Percentiles rank a stretch among this genome's conserved stretches.
Evolutionary conservation across 2,113 vertebrate species (phyloP).

Genomic region (Salvelinus sp.): DNA sequence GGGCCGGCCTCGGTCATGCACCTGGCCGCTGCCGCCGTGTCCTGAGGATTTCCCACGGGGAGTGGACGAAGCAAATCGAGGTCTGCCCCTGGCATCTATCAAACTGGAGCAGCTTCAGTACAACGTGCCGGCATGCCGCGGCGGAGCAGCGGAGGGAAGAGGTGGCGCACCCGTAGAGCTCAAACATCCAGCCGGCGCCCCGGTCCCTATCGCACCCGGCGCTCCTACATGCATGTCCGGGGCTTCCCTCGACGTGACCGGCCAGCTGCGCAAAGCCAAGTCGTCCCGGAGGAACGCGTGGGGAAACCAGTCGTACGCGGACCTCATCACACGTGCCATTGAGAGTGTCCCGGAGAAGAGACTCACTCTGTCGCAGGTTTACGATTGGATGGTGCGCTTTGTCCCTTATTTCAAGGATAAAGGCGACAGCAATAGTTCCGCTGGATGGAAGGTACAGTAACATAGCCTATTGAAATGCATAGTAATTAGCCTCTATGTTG

Average conservation of each 20-base stretch:
- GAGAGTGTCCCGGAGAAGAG: conserved; percentile 95
- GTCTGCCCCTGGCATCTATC: conserved; percentile 65
- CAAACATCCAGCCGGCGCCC: conserved; percentile 73
- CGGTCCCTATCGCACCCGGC: conserved; percentile 60
- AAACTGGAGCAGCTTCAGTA: conserved; percentile 66
- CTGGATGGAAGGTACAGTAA: conserved; percentile 89
- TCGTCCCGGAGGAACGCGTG: conserved; percentile 94
- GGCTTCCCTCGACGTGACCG: conserved; percentile 84
- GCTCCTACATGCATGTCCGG: conserved; percentile 78
- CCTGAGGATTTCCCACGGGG: conserved; percentile 82
- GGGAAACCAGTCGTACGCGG: conserved; percentile 97
- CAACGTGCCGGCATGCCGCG: conserved; percentile 74
- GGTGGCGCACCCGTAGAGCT: conserved; percentile 83
- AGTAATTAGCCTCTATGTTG: background rate
- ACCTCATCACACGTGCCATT: conserved; percentile 97
- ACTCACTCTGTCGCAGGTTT: conserved; percentile 95
- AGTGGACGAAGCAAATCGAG: conserved; percentile 67
- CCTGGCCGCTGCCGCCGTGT: conserved; percentile 92
- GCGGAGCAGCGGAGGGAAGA: conserved; percentile 74
- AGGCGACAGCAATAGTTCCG: conserved; percentile 96
- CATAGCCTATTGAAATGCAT: background rate
- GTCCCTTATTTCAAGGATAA: conserved; percentile 99
- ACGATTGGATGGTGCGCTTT: conserved; percentile 98
- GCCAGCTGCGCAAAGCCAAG: conserved; percentile 92
- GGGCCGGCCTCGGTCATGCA: conserved; percentile 87